Evolutionary conservation across 1,140 invertebrate genomes (phyloP).

Genomic region (Helicorthomorpha holstii): DNA sequence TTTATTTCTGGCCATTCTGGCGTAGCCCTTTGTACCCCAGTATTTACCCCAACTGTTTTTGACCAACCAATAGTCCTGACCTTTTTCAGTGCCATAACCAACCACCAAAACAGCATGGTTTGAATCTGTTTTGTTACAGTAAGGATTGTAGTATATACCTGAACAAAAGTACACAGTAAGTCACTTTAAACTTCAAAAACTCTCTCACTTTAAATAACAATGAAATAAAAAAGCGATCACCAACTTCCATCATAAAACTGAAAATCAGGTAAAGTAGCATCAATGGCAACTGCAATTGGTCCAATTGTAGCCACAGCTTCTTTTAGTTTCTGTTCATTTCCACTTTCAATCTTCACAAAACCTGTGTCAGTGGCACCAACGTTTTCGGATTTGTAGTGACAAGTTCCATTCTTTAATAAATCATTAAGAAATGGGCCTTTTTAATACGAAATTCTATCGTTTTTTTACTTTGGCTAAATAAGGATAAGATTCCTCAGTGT

Average conservation of each 20-base stretch:
- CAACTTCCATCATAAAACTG: constrained; percentile 5
- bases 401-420: neutral
- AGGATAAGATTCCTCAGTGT: no score
- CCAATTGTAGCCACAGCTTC: constrained; percentile 24
- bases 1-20: constrained; percentile 28
- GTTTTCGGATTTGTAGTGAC: neutral
- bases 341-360: neutral
- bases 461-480: no score
- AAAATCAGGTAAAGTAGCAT: constrained; percentile 24
- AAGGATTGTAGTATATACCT: neutral
- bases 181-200: no score
- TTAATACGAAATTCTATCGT: no score
- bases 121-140: constrained; percentile 16
- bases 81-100: constrained; percentile 33
- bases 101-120: constrained; percentile 37
- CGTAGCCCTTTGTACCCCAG: constrained; percentile 63
- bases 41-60: constrained; percentile 69
- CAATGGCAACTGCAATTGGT: constrained; percentile 29
- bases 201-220: no score
- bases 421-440: no score
- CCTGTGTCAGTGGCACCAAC: neutral
- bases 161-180: neutral
- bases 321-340: constrained; percentile 14
- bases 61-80: constrained; percentile 65
- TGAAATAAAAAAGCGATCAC: neutral